Conservation (phyloP, 2,888 invertebrate species). For the Odontocolon sp. region DNA sequence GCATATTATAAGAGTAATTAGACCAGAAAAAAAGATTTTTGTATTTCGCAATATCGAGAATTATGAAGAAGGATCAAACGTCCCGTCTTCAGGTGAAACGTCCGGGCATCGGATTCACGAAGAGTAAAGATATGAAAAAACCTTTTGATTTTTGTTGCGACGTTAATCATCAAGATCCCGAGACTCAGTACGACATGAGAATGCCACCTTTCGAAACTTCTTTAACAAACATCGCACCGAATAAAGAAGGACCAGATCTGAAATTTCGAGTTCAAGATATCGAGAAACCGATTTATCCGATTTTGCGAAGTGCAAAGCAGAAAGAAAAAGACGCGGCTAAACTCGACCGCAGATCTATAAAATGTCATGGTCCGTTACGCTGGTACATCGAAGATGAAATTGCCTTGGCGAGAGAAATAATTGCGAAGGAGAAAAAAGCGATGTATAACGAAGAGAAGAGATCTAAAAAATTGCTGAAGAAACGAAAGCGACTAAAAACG, state of each 20-base stretch:
- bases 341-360: conserved; percentile 65
- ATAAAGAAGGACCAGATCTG: conserved; percentile 69
- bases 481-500: conserved; percentile 57
- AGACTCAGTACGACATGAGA: conserved; percentile 60
- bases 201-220: conserved; percentile 63
- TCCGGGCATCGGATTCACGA: conserved; percentile 1
- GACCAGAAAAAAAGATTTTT: background rate
- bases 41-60: background rate
- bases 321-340: conserved; percentile 52
- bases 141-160: conserved; percentile 75
- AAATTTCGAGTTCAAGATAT: conserved; percentile 70
- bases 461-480: conserved; percentile 56
- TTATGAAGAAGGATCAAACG: conserved; percentile 48
- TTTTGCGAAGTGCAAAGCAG: conserved; percentile 38
- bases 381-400: conserved; percentile 74
- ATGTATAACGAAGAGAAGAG: conserved; percentile 55
- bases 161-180: conserved; percentile 63
- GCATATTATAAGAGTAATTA: too few relatives aligned
- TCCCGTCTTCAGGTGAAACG: too few relatives aligned
- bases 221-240: conserved; percentile 54
- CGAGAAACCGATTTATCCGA: conserved; percentile 40
- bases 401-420: conserved; percentile 63
- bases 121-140: conserved; percentile 60
- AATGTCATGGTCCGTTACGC: conserved; percentile 68
- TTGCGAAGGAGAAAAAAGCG: conserved; percentile 59